Evolutionary conservation across 2,888 invertebrate species (phyloP).

Genomic region (Lydus trimaculatus): DNA sequence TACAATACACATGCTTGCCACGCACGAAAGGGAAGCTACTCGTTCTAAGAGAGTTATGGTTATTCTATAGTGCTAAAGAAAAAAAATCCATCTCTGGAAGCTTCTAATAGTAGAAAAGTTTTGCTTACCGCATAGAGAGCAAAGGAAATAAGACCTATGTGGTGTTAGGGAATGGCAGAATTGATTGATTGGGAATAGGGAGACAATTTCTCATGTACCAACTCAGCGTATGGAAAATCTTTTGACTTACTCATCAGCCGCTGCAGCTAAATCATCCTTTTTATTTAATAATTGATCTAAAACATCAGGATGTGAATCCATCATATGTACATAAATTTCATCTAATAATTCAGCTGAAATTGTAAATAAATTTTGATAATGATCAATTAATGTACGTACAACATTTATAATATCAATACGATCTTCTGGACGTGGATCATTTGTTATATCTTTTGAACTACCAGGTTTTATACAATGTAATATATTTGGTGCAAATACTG

Average conservation of each 20-base stretch:
- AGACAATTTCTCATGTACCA: no score
- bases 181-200: no score
- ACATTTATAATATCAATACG: constrained; percentile 91
- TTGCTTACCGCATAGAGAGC: no score
- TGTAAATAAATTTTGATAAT: constrained; percentile 75
- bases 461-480: constrained; percentile 77
- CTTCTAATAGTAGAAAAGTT: no score
- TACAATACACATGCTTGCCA: no score
- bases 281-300: constrained; percentile 71
- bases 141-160: no score
- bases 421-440: constrained; percentile 76
- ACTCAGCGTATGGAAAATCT: not conserved
- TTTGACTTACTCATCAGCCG: constrained; percentile 60
- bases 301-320: constrained; percentile 83
- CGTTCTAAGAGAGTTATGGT: no score
- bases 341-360: constrained; percentile 84
- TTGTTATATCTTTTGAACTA: constrained; percentile 48
- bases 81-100: no score
- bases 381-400: constrained; percentile 78
- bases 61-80: no score
- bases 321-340: constrained; percentile 84
- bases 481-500: constrained; percentile 93
- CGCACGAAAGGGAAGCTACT: no score
- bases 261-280: constrained; percentile 57
- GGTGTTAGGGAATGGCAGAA: no score